Evolutionary conservation across 2,797 vertebrate genomes (phyloP), one percentile per base, ranked within the genome.

Genomic region (Cyprinella venusta): DNA sequence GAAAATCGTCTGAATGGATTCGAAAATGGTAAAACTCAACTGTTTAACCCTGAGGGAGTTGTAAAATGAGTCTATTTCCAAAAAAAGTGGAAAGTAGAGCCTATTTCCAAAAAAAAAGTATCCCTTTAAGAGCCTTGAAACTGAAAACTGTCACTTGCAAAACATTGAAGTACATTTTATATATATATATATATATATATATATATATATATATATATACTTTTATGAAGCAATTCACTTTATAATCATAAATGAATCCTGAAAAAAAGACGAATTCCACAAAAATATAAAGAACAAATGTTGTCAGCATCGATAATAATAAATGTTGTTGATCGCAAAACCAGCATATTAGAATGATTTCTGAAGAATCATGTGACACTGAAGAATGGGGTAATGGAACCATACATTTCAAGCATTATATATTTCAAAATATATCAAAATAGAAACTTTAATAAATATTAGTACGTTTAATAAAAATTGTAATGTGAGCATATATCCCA

Each of bases 361-460:
- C 10, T 68, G 21, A 69, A 70, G 6, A 13, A 70, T 45, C n/a
- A 70, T 26, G n/a, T 70, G 38, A 70, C 67, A 24, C 67, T 69
- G n/a, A 24, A 69, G 38, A 42, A 12, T 68, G 21, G 36, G 13
- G 36, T 15, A 61, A 59, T 26, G 24, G 12, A 6, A 16, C 16
- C 45, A 48, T 48, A 48, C 45, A 48, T 45, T 45, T 45, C 45
- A 45, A 45, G 15, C 45, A 45, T 15, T 48, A 15, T 48, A 24
- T 59, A 59, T 59, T 26, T 40, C 5, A 13, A 10, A 36, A 21
- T 38, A 38, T 38, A 33, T 68, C n/a, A 26, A 26, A 18, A 48
- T 26, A 26, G 1, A 9, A 0, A 30, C n/a, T 18, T 26, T 48
- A 26, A 26, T 26, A 26, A 61, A 61, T 61, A 61, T 26, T 15